phyloP scores from a whole-genome alignment of 2,797 vertebrate species.

The Rhinoraja longicauda region DNA sequence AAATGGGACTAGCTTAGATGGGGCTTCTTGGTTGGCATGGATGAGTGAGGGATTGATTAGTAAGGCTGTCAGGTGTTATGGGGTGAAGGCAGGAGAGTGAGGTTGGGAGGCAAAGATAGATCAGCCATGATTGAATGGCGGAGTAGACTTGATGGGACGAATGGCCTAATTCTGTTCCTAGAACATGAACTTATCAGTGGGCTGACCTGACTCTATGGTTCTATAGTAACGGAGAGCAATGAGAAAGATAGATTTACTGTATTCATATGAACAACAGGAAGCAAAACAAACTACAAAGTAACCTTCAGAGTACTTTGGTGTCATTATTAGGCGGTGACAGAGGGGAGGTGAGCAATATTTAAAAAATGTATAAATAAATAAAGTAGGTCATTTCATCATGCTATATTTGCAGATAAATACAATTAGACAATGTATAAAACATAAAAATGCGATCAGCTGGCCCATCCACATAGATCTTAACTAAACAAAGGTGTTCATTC shows the following conservation, averaged over 20 bases:
- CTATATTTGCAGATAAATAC: conserved; percentile 40
- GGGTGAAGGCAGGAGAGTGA: too few relatives aligned
- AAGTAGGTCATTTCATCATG: not conserved
- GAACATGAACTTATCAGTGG: too few relatives aligned
- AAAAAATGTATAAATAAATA: not conserved
- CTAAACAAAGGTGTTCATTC: conserved; percentile 53
- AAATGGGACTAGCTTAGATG: too few relatives aligned
- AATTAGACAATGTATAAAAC: conserved; percentile 42
- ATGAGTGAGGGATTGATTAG: too few relatives aligned
- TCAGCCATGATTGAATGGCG: too few relatives aligned
- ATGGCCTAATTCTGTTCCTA: too few relatives aligned
- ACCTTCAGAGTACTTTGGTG: not conserved
- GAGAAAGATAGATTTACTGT: not conserved
- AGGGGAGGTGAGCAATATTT: not conserved
- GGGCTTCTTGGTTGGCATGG: too few relatives aligned
- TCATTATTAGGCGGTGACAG: not conserved
- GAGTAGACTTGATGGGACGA: too few relatives aligned
- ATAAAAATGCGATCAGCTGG: conserved; percentile 39
- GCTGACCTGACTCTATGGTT: too few relatives aligned
- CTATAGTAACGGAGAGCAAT: not conserved
- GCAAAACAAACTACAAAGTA: not conserved
- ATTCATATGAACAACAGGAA: not conserved
- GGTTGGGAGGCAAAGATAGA: too few relatives aligned
- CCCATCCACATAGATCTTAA: conserved; percentile 45
- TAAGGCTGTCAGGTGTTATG: too few relatives aligned